phyloP scores from a whole-genome alignment of 2,113 vertebrate species.

The Circaetus cinerascens region DNA sequence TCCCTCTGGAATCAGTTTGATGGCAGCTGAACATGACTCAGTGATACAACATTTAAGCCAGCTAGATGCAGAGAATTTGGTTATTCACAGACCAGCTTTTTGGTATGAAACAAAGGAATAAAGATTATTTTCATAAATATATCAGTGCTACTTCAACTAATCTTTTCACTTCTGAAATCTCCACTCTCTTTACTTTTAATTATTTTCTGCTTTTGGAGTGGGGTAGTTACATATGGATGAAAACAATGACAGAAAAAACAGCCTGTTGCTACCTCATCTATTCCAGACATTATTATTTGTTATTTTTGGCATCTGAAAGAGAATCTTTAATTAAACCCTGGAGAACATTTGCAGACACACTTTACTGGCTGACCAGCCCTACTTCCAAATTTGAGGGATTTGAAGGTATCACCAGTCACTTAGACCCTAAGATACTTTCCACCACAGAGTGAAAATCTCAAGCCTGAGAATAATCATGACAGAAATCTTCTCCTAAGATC shows the following conservation, averaged over 20 bases:
- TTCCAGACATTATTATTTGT: not conserved
- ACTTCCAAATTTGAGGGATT: not conserved
- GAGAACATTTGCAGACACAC: not conserved
- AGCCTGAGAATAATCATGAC: not conserved
- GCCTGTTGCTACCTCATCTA: not conserved
- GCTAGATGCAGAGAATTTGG: not conserved
- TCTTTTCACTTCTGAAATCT: not conserved
- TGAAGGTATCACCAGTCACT: not conserved
- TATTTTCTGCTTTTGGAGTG: not conserved
- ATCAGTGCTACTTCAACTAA: not conserved
- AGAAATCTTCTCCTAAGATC: not conserved
- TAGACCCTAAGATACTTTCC: not conserved
- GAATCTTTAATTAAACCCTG: not conserved
- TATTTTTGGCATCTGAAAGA: not conserved
- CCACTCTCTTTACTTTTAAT: not conserved
- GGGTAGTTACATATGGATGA: not conserved
- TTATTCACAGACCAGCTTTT: not conserved
- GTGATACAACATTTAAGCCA: not conserved
- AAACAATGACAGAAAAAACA: not conserved
- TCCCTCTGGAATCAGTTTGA: not conserved
- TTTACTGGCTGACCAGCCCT: not conserved
- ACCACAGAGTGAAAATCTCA: not conserved
- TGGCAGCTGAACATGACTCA: not conserved
- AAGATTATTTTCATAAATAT: not conserved
- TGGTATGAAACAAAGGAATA: not conserved